Percentiles rank a stretch among this genome's conserved stretches.
These are phyloP conservation scores for Margaritifera margaritifera DNA, from an alignment of 2,888 invertebrate genomes.

Conservation along the genomic window DNA sequence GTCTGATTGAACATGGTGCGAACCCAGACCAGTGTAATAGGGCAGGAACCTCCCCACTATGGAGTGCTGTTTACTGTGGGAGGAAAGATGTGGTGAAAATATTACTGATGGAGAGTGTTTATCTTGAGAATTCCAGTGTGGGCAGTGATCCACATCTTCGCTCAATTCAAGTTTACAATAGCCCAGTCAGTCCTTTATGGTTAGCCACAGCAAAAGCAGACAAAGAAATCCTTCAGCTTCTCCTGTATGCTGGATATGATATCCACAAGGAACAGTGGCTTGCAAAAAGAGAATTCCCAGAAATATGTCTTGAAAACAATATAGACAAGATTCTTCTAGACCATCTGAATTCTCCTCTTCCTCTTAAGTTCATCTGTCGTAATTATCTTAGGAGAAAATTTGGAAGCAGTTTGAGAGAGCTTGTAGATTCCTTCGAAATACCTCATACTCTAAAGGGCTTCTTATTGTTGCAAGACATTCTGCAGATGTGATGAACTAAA, in stretches of 20 bases:
- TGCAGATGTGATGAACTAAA: too few relatives aligned
- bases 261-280: conserved; percentile 44
- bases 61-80: conserved; percentile 54
- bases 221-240: conserved; percentile 25
- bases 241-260: conserved; percentile 47
- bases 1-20: conserved; percentile 49
- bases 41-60: conserved; percentile 48
- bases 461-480: too few relatives aligned
- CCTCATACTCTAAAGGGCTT: too few relatives aligned
- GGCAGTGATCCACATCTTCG: conserved; percentile 47
- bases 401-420: too few relatives aligned
- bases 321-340: too few relatives aligned
- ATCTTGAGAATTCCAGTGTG: conserved; percentile 31
- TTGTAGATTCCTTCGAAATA: too few relatives aligned
- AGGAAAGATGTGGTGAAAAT: conserved; percentile 33
- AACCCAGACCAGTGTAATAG: conserved; percentile 47
- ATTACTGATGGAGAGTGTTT: conserved; percentile 48
- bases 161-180: conserved; percentile 33
- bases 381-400: too few relatives aligned
- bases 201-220: conserved; percentile 33
- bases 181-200: conserved; percentile 37
- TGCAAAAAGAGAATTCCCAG: conserved; percentile 21
- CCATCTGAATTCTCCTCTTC: too few relatives aligned
- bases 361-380: too few relatives aligned
- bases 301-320: background rate